Percentiles rank a stretch among this genome's conserved stretches.
Conservation (phyloP, 1,140 invertebrate genomes). For the Globodera ellingtonae region DNA sequence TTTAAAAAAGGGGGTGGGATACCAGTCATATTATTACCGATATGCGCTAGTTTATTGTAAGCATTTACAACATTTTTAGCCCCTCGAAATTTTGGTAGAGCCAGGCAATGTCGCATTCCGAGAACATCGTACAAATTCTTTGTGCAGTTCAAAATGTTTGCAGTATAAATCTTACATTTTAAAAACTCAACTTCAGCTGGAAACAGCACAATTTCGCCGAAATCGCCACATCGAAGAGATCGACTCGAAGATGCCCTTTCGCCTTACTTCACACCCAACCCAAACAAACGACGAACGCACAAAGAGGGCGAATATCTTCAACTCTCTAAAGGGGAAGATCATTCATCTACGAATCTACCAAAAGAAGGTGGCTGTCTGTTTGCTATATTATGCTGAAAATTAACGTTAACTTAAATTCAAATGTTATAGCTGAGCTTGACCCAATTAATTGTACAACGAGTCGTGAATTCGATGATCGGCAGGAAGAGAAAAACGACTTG, state of each 20-base stretch:
- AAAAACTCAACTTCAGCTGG: slow-evolving; percentile 2
- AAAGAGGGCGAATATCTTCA: slow-evolving; percentile 46
- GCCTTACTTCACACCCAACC: slow-evolving; percentile 46
- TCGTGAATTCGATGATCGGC: neutral
- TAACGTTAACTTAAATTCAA: too few species aligned
- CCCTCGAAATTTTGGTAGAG: slow-evolving; percentile 1
- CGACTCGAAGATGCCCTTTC: slow-evolving; percentile 38
- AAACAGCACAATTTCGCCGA: slow-evolving; percentile 32
- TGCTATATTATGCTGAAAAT: too few species aligned
- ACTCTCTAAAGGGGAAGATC: slow-evolving; percentile 28
- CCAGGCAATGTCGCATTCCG: neutral
- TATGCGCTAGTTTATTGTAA: neutral
- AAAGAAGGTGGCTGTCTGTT: neutral
- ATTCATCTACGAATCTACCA: neutral
- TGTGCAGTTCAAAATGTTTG: slow-evolving; percentile 2
- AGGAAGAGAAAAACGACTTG: slow-evolving; percentile 1
- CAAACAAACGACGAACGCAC: slow-evolving; percentile 39
- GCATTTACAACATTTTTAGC: slow-evolving; percentile 13
- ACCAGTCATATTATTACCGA: too few species aligned
- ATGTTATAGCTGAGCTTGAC: too few species aligned
- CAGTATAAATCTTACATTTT: neutral
- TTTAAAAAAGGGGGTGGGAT: too few species aligned
- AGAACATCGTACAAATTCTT: neutral
- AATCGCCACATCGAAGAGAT: slow-evolving; percentile 42
- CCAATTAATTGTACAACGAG: too few species aligned